Conservation (phyloP, 2,113 vertebrate species). For the Leucoraja erinaceus region DNA sequence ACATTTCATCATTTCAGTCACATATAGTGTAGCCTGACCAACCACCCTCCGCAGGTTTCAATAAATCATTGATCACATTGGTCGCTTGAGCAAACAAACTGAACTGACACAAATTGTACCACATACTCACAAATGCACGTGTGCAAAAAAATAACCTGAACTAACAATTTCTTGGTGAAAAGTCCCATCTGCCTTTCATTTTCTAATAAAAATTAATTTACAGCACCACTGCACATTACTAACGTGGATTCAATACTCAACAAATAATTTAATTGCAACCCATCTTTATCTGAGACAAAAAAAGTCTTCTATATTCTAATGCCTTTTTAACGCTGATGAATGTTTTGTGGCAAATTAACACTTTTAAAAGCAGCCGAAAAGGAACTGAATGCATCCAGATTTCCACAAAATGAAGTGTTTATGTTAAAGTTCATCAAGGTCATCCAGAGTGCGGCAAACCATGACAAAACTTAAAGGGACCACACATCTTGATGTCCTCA, state of each 20-base stretch:
- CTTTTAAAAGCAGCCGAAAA: slow-evolving; percentile 45
- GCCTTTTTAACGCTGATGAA: slow-evolving; percentile 53
- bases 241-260: slow-evolving; percentile 51
- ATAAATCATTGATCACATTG: not conserved
- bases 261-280: slow-evolving; percentile 52
- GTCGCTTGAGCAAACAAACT: not conserved
- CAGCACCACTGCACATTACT: slow-evolving; percentile 56
- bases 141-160: slow-evolving; percentile 6
- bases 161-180: slow-evolving; percentile 46
- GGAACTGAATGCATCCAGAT: slow-evolving; percentile 4
- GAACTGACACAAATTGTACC: slow-evolving; percentile 14
- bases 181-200: slow-evolving; percentile 61
- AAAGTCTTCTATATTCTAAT: slow-evolving; percentile 50
- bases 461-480: not conserved
- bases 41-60: not conserved
- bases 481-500: not conserved
- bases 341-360: slow-evolving; percentile 49
- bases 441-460: not conserved
- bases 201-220: slow-evolving; percentile 58
- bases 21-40: not conserved
- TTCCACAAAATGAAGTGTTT: not conserved
- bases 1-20: not conserved
- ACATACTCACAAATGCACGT: slow-evolving; percentile 11
- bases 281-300: slow-evolving; percentile 43
- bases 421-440: not conserved